Percentiles rank a stretch among this genome's conserved stretches.
These are phyloP conservation scores for Syrphus vitripennis DNA, from an alignment of 2,888 invertebrate genomes.

Conservation along the genomic window DNA sequence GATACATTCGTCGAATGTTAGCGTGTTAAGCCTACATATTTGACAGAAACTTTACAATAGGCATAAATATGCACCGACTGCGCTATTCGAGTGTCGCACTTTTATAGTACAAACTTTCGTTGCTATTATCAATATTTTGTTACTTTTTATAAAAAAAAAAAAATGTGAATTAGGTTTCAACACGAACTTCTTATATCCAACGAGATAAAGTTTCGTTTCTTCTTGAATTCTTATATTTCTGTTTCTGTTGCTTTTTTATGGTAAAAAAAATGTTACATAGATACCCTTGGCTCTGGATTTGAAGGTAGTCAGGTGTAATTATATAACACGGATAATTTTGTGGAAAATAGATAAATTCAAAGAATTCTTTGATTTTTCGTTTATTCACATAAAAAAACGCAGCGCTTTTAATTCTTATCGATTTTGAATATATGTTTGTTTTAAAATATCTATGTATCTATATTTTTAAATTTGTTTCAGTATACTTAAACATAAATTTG, in stretches of 20 bases:
- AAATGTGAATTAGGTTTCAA: constrained; percentile 23
- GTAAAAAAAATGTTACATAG: not conserved
- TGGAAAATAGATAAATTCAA: not conserved
- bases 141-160: not conserved
- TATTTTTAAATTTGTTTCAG: too few relatives aligned
- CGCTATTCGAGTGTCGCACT: constrained; percentile 23
- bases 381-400: not conserved
- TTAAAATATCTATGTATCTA: too few relatives aligned
- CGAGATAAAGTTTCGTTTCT: constrained; percentile 34
- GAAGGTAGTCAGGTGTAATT: constrained; percentile 55
- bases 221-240: constrained; percentile 45
- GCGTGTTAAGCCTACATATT: not conserved
- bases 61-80: constrained; percentile 61
- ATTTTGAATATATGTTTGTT: too few relatives aligned
- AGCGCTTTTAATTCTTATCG: not conserved
- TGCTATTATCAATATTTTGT: constrained; percentile 15
- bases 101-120: constrained; percentile 44
- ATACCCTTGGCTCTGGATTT: constrained; percentile 50
- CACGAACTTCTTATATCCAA: constrained; percentile 32
- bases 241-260: not conserved
- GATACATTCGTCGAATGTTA: not conserved
- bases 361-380: not conserved
- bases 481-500: too few relatives aligned
- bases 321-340: not conserved
- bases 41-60: constrained; percentile 37